Evolutionary conservation across 2,888 invertebrate species (phyloP).

Genomic region (Smittia sp.): DNA sequence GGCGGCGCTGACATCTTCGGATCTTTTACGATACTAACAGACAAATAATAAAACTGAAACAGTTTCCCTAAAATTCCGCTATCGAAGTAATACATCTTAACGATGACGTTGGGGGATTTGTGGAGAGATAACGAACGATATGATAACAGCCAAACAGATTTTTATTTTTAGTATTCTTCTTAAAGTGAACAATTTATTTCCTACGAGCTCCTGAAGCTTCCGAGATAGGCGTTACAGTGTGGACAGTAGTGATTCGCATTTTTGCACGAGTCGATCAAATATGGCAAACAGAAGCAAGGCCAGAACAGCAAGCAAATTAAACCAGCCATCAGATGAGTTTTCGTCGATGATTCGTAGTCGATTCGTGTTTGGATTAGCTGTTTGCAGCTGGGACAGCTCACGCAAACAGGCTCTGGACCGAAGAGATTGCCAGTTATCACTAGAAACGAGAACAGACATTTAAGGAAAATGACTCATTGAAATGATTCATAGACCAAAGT

Average conservation of each 20-base stretch:
- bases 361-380: constrained; percentile 48
- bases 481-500: too few relatives aligned
- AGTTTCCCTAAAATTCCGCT: too few relatives aligned
- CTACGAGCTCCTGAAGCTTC: constrained; percentile 11
- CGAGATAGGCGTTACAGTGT: constrained; percentile 8
- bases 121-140: not conserved
- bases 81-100: constrained; percentile 2
- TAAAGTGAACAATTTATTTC: too few relatives aligned
- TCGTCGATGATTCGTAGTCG: constrained; percentile 48
- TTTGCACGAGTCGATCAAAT: constrained; percentile 18
- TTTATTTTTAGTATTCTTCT: not conserved
- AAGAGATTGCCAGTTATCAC: constrained; percentile 43
- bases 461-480: too few relatives aligned
- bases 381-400: constrained; percentile 51
- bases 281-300: constrained; percentile 48
- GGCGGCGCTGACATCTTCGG: not conserved
- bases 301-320: constrained; percentile 46
- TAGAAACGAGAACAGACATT: not conserved
- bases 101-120: not conserved
- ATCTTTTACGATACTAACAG: too few relatives aligned
- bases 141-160: not conserved
- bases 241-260: constrained; percentile 31
- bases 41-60: too few relatives aligned
- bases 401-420: constrained; percentile 48
- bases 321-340: constrained; percentile 52